Evolutionary conservation across 2,797 vertebrate genomes (phyloP).

Genomic region (Argyrosomus regius): DNA sequence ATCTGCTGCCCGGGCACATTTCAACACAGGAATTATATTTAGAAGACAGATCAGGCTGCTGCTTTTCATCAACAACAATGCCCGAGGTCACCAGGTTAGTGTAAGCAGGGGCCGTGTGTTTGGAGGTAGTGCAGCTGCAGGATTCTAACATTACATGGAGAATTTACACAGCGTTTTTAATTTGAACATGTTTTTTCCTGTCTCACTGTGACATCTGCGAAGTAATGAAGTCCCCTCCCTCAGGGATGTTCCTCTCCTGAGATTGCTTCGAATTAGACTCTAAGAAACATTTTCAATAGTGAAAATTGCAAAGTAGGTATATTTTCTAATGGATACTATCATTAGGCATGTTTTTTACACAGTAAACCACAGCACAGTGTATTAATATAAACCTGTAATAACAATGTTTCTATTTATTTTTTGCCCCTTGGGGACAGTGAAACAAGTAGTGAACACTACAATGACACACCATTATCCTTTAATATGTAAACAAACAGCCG

Average conservation of each 20-base stretch:
- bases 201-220: slow-evolving; percentile 46
- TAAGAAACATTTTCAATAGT: background rate
- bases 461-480: background rate
- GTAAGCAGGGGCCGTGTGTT: slow-evolving; percentile 37
- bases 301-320: background rate
- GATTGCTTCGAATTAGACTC: background rate
- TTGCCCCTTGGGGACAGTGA: background rate
- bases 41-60: slow-evolving; percentile 53
- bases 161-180: slow-evolving; percentile 53
- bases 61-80: slow-evolving; percentile 53
- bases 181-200: slow-evolving; percentile 39
- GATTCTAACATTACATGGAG: slow-evolving; percentile 38
- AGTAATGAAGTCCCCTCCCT: slow-evolving; percentile 46
- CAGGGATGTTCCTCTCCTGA: slow-evolving; percentile 4
- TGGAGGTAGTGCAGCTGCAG: slow-evolving; percentile 32
- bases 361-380: background rate
- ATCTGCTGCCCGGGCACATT: slow-evolving; percentile 67
- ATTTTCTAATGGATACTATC: slow-evolving; percentile 3
- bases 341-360: background rate
- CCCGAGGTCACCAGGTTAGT: slow-evolving; percentile 46
- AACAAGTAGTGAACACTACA: background rate
- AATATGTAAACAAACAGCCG: background rate
- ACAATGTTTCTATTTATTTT: too few species aligned
- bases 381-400: background rate
- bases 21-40: slow-evolving; percentile 51